phyloP scores from a whole-genome alignment of 2,888 invertebrate species.

The Escarpia spicata region DNA sequence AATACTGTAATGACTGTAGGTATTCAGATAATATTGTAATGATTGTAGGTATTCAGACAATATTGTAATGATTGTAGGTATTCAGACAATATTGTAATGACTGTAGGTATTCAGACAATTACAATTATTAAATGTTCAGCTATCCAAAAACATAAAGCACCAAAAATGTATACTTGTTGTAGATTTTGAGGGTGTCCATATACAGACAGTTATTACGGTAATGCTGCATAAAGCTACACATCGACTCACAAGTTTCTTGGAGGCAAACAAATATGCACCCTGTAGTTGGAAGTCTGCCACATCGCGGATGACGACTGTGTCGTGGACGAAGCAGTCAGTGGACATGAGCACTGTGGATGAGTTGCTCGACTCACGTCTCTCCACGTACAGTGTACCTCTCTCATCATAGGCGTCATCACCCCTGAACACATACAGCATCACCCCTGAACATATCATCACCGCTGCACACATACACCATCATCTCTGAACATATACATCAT shows the following conservation, averaged over 20 bases:
- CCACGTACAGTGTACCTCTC: constrained; percentile 29
- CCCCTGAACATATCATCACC: neutral
- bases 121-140: neutral
- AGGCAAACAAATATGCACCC: constrained; percentile 87
- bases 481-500: constrained; percentile 31
- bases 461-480: too few relatives aligned
- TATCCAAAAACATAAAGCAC: neutral
- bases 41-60: too few relatives aligned
- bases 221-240: neutral
- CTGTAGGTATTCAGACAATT: too few relatives aligned
- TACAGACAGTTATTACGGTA: neutral
- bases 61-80: too few relatives aligned
- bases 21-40: too few relatives aligned
- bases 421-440: constrained; percentile 69
- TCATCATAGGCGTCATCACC: constrained; percentile 68
- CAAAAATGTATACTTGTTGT: too few relatives aligned
- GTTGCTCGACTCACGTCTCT: constrained; percentile 57
- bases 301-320: constrained; percentile 70
- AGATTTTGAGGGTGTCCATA: neutral
- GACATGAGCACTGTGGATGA: constrained; percentile 69
- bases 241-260: constrained; percentile 74
- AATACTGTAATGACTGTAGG: too few relatives aligned
- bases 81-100: too few relatives aligned
- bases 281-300: constrained; percentile 85
- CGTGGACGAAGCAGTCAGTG: constrained; percentile 49